A percentile compares a stretch with the other conserved stretches of the same genome.
These are phyloP conservation scores for Alca torda DNA, from an alignment of 2,797 vertebrate species.

Conservation along the genomic window DNA sequence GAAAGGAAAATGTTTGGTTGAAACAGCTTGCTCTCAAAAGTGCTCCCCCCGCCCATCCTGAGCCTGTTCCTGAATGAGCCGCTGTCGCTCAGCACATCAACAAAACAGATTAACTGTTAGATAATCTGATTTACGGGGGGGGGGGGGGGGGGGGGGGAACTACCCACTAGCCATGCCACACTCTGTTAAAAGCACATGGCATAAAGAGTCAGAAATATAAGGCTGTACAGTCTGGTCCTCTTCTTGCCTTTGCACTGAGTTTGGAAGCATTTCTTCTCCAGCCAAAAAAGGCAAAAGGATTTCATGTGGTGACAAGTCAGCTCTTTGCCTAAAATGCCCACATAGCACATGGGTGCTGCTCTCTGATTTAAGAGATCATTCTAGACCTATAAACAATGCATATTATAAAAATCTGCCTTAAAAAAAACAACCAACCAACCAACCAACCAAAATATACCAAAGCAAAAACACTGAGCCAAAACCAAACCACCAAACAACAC, in stretches of 20 bases:
- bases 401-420: neutral
- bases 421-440: neutral
- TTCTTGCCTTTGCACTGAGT: neutral
- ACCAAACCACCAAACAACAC: neutral
- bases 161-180: neutral
- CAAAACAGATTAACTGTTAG: slow-evolving; percentile 57
- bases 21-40: slow-evolving; percentile 34
- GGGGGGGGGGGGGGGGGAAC: neutral
- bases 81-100: slow-evolving; percentile 19
- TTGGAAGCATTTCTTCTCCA: neutral
- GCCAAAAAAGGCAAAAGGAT: slow-evolving; percentile 21
- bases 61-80: slow-evolving; percentile 28
- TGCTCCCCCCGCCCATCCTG: neutral
- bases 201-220: neutral
- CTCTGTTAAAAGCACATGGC: slow-evolving; percentile 24
- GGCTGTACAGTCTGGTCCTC: neutral
- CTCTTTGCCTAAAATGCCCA: neutral
- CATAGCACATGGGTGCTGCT: neutral
- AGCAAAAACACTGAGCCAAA: neutral
- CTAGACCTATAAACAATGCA: neutral
- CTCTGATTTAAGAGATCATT: neutral
- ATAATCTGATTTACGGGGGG: slow-evolving; percentile 19
- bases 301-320: neutral
- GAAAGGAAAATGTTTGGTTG: slow-evolving; percentile 19
- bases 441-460: too few species aligned